Conservation (phyloP, 2,113 vertebrate species). For the Octodon degus region DNA sequence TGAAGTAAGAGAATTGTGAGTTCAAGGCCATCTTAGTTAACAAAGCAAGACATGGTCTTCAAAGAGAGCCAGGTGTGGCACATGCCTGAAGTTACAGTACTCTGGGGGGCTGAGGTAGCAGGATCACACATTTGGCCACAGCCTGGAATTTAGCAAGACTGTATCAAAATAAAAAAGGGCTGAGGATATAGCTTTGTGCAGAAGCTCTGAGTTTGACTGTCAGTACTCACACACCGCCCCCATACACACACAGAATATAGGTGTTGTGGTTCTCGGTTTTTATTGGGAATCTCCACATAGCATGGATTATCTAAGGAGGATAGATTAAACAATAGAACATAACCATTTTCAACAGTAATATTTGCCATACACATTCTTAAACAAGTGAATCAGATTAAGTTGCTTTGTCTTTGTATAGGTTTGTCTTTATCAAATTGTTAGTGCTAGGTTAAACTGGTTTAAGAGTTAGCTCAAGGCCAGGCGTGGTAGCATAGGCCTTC, state of each 20-base stretch:
- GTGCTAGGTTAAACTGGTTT: slow-evolving; percentile 27
- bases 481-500: no score
- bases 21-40: neutral
- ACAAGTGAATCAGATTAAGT: slow-evolving; percentile 32
- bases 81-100: neutral
- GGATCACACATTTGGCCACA: neutral
- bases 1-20: neutral
- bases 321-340: neutral
- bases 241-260: neutral
- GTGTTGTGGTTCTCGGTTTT: neutral
- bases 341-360: neutral
- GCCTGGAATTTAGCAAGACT: neutral
- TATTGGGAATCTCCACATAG: neutral
- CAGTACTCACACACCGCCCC: neutral
- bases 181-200: neutral
- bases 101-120: neutral
- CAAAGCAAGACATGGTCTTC: neutral
- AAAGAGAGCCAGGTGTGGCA: neutral
- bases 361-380: slow-evolving; percentile 6
- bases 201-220: neutral
- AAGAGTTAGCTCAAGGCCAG: slow-evolving; percentile 6
- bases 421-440: slow-evolving; percentile 55
- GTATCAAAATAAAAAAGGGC: neutral
- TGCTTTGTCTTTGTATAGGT: slow-evolving; percentile 35
- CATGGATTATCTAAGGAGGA: neutral